phyloP scores from a whole-genome alignment of 2,888 invertebrate species.

The Chrysotoxum bicinctum region DNA sequence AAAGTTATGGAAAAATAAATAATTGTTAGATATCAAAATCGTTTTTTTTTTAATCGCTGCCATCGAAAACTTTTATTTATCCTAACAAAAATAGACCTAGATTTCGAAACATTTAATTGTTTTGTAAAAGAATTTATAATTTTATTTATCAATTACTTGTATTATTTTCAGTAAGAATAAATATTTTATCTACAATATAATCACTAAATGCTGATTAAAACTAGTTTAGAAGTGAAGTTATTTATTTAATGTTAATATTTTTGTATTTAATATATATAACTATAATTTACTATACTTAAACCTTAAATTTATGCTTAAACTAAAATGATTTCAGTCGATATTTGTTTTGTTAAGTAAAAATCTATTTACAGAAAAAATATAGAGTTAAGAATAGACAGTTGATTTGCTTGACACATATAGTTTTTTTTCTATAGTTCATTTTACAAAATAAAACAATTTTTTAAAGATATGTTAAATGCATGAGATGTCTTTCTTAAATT shows the following conservation, averaged over 20 bases:
- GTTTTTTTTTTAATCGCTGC: not conserved
- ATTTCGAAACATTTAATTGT: not conserved
- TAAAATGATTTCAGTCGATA: constrained; percentile 65
- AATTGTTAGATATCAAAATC: no score
- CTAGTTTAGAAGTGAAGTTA: constrained; percentile 32
- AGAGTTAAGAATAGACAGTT: constrained; percentile 19
- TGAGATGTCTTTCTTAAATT: constrained; percentile 56
- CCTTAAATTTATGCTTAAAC: constrained; percentile 27
- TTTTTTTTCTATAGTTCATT: not conserved
- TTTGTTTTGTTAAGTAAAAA: constrained; percentile 32
- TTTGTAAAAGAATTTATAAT: not conserved
- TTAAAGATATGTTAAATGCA: constrained; percentile 66
- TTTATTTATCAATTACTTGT: not conserved
- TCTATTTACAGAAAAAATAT: constrained; percentile 40
- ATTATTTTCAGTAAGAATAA: not conserved
- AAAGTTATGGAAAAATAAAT: no score
- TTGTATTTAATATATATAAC: not conserved
- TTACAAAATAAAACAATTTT: constrained; percentile 32
- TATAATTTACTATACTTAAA: constrained; percentile 2
- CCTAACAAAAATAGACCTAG: not conserved
- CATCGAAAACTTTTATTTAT: not conserved
- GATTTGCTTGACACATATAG: not conserved
- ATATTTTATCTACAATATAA: not conserved
- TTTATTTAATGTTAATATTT: not conserved
- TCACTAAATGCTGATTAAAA: constrained; percentile 11